Conservation (phyloP, 1,140 invertebrate species). For the Lucilia cuprina region DNA sequence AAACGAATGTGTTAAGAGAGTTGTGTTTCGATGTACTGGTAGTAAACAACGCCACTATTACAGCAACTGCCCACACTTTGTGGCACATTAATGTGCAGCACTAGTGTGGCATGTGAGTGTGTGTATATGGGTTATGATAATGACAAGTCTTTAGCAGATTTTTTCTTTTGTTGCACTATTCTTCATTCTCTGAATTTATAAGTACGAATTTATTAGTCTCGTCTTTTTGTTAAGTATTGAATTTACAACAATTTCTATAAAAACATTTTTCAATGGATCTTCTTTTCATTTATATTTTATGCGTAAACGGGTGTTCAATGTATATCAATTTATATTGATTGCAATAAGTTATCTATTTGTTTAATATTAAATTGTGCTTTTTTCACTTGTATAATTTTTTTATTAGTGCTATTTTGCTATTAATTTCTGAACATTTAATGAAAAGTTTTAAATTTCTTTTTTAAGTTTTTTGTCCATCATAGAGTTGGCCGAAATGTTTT, state of each 20-base stretch:
- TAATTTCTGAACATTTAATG: no score
- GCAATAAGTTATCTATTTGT: not conserved
- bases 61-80: constrained; percentile 3
- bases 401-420: no score
- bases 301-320: not conserved
- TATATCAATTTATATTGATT: not conserved
- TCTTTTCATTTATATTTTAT: not conserved
- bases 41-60: not conserved
- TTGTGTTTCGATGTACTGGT: no score
- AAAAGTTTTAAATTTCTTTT: no score
- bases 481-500: no score
- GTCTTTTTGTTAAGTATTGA: not conserved
- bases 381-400: not conserved
- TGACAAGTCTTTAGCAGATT: not conserved
- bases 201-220: constrained; percentile 15
- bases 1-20: not conserved
- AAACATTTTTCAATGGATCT: not conserved
- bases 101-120: not conserved
- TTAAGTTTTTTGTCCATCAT: no score
- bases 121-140: constrained; percentile 13
- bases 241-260: constrained; percentile 5
- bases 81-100: not conserved
- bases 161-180: not conserved
- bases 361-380: not conserved
- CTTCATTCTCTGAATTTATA: not conserved